These are phyloP conservation scores for Cheilosia impressa DNA, from an alignment of 2,888 invertebrate genomes.

Conservation along the genomic window DNA sequence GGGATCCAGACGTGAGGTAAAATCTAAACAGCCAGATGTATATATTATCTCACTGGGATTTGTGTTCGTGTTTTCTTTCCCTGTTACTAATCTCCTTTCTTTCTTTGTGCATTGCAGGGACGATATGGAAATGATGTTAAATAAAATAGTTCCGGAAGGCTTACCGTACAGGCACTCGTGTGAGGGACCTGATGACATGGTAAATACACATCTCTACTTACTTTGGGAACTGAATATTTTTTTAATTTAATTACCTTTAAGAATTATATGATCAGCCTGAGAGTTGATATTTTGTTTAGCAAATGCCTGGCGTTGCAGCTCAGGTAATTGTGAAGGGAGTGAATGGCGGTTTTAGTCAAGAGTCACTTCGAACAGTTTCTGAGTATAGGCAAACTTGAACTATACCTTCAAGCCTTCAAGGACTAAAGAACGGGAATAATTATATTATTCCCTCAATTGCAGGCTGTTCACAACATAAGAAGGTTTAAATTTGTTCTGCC, in stretches of 20 bases:
- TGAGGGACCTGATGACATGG: conserved; percentile 99
- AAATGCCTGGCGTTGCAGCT: too few species aligned
- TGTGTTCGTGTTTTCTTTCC: conserved; percentile 10
- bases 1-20: conserved; percentile 96
- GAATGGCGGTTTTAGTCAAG: too few species aligned
- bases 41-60: background rate
- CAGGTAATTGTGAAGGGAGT: too few species aligned
- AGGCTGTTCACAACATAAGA: too few species aligned
- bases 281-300: background rate
- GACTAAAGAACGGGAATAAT: too few species aligned
- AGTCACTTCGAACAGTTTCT: too few species aligned
- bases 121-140: conserved; percentile 99
- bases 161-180: conserved; percentile 97
- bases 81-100: conserved; percentile 43
- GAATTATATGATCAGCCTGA: background rate
- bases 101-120: conserved; percentile 85
- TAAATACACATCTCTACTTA: conserved; percentile 82
- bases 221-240: background rate
- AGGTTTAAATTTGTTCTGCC: too few species aligned
- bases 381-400: too few species aligned
- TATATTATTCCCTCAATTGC: too few species aligned
- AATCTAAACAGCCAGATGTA: conserved; percentile 65
- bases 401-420: too few species aligned
- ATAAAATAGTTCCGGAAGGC: conserved; percentile 99
- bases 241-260: background rate